Evolutionary conservation across 2,797 vertebrate species (phyloP), one percentile per base, ranked within the genome.

Genomic region (Bufotes viridis): DNA sequence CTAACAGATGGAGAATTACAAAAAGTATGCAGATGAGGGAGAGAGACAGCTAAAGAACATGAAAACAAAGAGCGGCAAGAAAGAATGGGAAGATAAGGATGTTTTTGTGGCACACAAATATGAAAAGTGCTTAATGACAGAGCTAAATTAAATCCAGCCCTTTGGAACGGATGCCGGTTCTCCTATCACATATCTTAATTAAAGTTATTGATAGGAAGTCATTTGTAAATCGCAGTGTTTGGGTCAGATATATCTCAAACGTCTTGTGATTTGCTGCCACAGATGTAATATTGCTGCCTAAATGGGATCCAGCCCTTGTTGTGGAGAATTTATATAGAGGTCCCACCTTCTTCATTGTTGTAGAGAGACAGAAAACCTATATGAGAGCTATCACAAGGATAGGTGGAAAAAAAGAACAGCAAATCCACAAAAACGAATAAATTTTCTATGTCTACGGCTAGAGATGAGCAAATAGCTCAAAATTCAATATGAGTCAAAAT

Each of bases 1-100:
- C 84, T 63, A 89, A 89, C 88, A 89, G 88, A 89, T 89, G 88
- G 88, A 86, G 81, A 89, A 87, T 89, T 79, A 89, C 65, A 87
- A 89, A 89, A 86, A 87, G 85, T 86, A 87, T 86, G 88, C 88
- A 86, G 81, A 89, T 89, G 88, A 89, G 81, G 65, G 81, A 79
- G 75, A 84, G 15, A 61, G 61, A 49, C 34, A 20, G 72, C 58
- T 7, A 78, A 78, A 76, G 80, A 72, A 87, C 79, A 42, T 9
- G 79, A 78, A 89, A 89, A 89, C 80, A 89, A 89, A 89, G 81
- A 65, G 65, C 65, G 78, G 72, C 60, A 58, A 79, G 49, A 63
- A 79, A 89, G 80, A 83, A 72, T 82, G 63, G 80, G 80, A 53
- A 86, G 88, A 89, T 89, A 86, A 82, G 84, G 26, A 84, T 86